Percentiles rank a stretch among this genome's conserved stretches.
Evolutionary conservation across 2,797 vertebrate species (phyloP).

Genomic region (Botia kubotai): DNA sequence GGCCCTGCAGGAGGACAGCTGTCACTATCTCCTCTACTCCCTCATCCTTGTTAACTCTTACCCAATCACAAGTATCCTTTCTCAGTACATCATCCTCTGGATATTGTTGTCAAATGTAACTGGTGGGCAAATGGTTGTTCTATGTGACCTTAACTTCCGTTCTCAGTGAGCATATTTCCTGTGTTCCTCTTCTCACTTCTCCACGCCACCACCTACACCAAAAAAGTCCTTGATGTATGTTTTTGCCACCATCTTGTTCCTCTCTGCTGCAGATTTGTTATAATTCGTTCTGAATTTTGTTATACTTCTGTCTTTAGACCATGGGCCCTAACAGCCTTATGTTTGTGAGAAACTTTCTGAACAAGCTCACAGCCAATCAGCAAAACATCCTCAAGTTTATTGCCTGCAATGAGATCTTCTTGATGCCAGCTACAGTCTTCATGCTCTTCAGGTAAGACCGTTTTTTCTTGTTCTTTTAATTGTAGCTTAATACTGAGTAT

Average conservation of each 20-base stretch:
- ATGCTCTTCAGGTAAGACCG: constrained; percentile 90
- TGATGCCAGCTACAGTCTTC: constrained; percentile 98
- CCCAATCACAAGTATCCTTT: constrained; percentile 98
- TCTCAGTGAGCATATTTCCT: constrained; percentile 97
- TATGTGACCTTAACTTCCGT: constrained; percentile 78
- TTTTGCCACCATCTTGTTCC: constrained; percentile 20
- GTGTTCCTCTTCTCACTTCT: constrained; percentile 97
- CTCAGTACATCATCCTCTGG: background rate
- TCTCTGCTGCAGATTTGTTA: background rate
- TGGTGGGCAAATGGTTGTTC: background rate
- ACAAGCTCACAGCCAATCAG: constrained; percentile 93
- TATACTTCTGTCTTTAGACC: constrained; percentile 76
- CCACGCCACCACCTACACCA: constrained; percentile 95
- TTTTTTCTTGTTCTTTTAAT: background rate
- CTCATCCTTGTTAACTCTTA: constrained; percentile 99
- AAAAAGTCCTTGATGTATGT: constrained; percentile 98
- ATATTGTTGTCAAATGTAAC: background rate
- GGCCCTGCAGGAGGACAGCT: constrained; percentile 96
- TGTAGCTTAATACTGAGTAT: background rate
- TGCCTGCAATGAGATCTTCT: constrained; percentile 97
- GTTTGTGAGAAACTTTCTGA: constrained; percentile 89
- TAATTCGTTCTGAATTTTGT: too few relatives aligned
- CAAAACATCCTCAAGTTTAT: constrained; percentile 98
- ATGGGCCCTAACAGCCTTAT: constrained; percentile 88
- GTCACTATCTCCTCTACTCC: constrained; percentile 97